These are phyloP conservation scores for Xylophagus ater DNA, from an alignment of 2,888 invertebrate species.

Conservation along the genomic window DNA sequence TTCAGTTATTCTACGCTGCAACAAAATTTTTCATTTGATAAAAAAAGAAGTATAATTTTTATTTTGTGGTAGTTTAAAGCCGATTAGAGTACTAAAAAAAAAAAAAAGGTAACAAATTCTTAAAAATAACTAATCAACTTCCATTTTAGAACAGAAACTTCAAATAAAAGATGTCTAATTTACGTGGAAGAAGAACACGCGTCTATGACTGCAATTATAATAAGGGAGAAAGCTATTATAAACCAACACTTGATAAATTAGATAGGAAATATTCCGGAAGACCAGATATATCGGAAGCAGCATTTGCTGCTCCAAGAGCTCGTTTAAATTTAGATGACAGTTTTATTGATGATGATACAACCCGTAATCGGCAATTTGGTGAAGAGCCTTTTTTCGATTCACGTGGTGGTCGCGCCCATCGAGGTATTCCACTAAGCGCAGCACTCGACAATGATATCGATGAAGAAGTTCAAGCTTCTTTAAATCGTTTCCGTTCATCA, in stretches of 20 bases:
- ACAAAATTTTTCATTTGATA: no score
- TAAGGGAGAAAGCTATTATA: constrained; percentile 74
- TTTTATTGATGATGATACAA: constrained; percentile 40
- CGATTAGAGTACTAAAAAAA: no score
- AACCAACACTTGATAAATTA: constrained; percentile 60
- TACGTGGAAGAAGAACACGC: constrained; percentile 62
- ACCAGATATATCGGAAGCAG: constrained; percentile 1
- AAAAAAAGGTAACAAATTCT: no score
- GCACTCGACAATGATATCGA: constrained; percentile 40
- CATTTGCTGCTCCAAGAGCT: constrained; percentile 1
- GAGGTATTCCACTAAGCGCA: constrained; percentile 40
- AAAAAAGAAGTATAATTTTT: no score
- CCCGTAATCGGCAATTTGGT: constrained; percentile 42
- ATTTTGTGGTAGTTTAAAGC: no score
- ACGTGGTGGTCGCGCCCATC: constrained; percentile 44
- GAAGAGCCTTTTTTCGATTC: constrained; percentile 54
- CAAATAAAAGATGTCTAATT: no score
- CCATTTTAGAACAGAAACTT: no score
- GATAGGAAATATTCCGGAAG: constrained; percentile 56
- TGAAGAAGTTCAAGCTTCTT: constrained; percentile 49
- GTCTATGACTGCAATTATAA: constrained; percentile 80
- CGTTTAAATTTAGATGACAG: constrained; percentile 13
- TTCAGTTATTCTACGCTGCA: no score
- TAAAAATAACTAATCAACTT: no score
- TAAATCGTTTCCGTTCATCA: constrained; percentile 49